These are phyloP conservation scores for Lutraria lutraria DNA, from an alignment of 2,888 invertebrate species.

Conservation along the genomic window DNA sequence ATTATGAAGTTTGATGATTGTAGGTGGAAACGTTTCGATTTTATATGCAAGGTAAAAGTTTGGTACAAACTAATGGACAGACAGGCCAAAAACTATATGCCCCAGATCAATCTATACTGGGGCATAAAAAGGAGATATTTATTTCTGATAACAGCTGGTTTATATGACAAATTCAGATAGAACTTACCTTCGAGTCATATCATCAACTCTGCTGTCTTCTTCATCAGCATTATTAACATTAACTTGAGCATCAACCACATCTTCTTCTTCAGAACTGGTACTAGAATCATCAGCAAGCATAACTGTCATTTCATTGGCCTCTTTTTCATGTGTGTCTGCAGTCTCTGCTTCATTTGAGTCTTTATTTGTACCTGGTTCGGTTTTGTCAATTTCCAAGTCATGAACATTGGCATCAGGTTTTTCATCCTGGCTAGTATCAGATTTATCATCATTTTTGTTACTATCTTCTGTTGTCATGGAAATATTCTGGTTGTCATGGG, in stretches of 20 bases:
- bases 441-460: background rate
- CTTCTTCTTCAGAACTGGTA: slow-evolving; percentile 22
- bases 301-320: slow-evolving; percentile 27
- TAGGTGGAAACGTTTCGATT: too few species aligned
- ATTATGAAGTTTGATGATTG: too few species aligned
- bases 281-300: slow-evolving; percentile 21
- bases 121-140: too few species aligned
- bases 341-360: background rate
- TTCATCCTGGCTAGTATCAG: background rate
- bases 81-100: too few species aligned
- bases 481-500: slow-evolving; percentile 26
- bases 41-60: too few species aligned
- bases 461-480: slow-evolving; percentile 40
- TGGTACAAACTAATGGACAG: too few species aligned
- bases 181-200: slow-evolving; percentile 65
- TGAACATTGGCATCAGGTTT: background rate
- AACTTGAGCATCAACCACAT: background rate
- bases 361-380: background rate
- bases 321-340: background rate
- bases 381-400: background rate
- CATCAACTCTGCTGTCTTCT: slow-evolving; percentile 55
- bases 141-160: too few species aligned
- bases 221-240: background rate
- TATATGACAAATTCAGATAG: too few species aligned
- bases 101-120: too few species aligned